phyloP scores from a whole-genome alignment of 2,113 vertebrate species.

The Eclectus roratus region DNA sequence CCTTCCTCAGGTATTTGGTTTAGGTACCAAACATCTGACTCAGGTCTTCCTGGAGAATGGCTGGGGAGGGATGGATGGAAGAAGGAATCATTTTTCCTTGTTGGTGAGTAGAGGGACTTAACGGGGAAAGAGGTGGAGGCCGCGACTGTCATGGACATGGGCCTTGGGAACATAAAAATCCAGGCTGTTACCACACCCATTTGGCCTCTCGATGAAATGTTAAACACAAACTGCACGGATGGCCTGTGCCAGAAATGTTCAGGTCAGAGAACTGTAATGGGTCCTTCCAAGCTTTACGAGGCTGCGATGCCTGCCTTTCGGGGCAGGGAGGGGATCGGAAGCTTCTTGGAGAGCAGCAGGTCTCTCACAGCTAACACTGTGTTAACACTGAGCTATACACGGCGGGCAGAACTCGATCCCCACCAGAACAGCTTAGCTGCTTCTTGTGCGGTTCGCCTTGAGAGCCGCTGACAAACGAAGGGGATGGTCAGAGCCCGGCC shows the following conservation, averaged over 20 bases:
- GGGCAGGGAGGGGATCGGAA: background rate
- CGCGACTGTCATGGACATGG: background rate
- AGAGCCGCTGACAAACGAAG: background rate
- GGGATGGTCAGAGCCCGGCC: background rate
- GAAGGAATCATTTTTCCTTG: background rate
- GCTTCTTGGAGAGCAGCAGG: background rate
- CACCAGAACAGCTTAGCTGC: fast-evolving
- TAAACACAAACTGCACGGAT: background rate
- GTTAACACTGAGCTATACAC: background rate
- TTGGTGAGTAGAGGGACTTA: background rate
- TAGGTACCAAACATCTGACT: constrained; percentile 68
- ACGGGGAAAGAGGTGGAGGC: background rate
- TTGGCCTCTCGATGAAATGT: background rate
- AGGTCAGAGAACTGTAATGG: background rate
- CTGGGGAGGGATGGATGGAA: background rate
- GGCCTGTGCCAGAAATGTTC: background rate
- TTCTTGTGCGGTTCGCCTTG: fast-evolving
- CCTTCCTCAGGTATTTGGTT: constrained; percentile 66
- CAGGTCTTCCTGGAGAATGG: constrained; percentile 51
- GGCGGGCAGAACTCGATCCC: too few relatives aligned
- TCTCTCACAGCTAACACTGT: background rate
- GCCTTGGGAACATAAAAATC: background rate
- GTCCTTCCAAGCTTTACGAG: background rate
- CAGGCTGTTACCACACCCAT: background rate
- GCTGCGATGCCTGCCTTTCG: fast-evolving